Evolutionary conservation across 2,797 vertebrate species (phyloP), one percentile per base, ranked within the genome.

Genomic region (Salmo trutta): DNA sequence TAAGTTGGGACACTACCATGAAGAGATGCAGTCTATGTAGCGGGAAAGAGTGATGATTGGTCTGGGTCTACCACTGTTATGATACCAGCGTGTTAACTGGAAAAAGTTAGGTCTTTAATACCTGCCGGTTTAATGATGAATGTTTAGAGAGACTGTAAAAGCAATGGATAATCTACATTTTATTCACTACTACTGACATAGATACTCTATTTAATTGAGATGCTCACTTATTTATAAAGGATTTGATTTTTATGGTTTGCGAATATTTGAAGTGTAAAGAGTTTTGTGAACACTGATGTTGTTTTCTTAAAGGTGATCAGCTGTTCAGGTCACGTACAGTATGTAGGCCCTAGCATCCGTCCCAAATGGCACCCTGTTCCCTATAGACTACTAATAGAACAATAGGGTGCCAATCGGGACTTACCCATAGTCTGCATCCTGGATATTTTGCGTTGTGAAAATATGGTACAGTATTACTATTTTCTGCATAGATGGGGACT

Each of bases 371-470:
- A 62, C 59, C 59, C n/a, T 62, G 24, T 17, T 84, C 54, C 8
- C 79, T 77, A 69, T 88, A 87, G 27, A 67, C 27, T 67, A 62
- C 7, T n/a, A n/a, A n/a, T 19, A 5, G 56, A 21, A 59, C 56
- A 59, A 21, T 59, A n/a, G 17, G 54, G 12, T 59, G 54, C 54
- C 54, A 62, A n/a, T 62, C 21, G 3, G n/a, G 65, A 15, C 24
- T 2, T 29, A 67, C 15, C 41, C 41, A 47, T 3, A 47, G 41
- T 47, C 41, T 47, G 10, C 10, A 47, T 67, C 4, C 27, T 67
- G 65, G 65, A 27, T 67, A 67, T 67, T 91, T 88, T 88, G 88
- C 69, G 67, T 89, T 89, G 82, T 88, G 33, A 68, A 17, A 1
- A 65, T 76, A 74, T 59, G 31, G 41, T 71, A n/a, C n/a, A 52